Conservation (phyloP, 2,888 invertebrate genomes). For the Ormyrus pomaceus region DNA sequence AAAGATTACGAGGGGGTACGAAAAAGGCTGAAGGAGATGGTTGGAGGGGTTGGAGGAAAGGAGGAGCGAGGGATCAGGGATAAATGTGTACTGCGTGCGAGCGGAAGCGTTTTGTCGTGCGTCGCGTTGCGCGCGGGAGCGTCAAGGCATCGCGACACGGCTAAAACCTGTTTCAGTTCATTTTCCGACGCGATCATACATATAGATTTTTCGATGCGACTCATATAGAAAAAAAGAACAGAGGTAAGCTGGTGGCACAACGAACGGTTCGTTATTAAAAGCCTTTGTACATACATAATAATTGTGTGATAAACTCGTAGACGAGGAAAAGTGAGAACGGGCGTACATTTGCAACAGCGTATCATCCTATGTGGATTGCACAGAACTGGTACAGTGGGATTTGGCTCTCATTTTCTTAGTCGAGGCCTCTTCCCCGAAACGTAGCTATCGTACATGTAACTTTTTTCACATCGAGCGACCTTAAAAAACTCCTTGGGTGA, state of each 20-base stretch:
- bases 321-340: neutral
- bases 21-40: neutral
- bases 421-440: neutral
- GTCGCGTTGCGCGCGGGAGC: neutral
- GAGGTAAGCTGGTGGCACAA: conserved; percentile 32
- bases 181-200: neutral
- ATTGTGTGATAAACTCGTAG: conserved; percentile 42
- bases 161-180: neutral
- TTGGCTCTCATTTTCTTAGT: too few species aligned
- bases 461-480: conserved; percentile 8
- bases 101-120: conserved; percentile 52
- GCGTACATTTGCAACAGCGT: neutral
- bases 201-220: neutral
- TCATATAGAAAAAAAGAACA: neutral
- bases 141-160: conserved; percentile 5
- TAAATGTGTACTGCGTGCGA: conserved; percentile 2
- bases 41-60: neutral
- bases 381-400: too few species aligned
- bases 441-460: neutral
- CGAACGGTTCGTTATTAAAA: conserved; percentile 49
- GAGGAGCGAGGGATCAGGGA: neutral
- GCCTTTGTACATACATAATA: conserved; percentile 55
- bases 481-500: conserved; percentile 23
- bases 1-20: neutral
- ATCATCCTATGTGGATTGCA: too few species aligned